Evolutionary conservation across 2,797 vertebrate species (phyloP), one percentile per base, ranked within the genome.

Genomic region (Valencia hispanica): DNA sequence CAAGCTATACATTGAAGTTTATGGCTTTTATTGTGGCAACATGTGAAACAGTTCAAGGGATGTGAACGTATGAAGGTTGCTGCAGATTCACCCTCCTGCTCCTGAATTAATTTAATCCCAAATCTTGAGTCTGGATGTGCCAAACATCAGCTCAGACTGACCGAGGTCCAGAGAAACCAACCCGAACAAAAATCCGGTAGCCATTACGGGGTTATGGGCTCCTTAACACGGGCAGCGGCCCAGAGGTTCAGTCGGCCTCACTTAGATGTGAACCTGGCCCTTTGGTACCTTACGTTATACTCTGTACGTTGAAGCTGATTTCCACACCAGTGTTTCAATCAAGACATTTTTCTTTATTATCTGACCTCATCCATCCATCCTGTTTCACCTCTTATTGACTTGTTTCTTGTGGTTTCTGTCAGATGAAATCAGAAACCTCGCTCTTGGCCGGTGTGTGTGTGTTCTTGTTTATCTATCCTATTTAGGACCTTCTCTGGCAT

Each of bases 341-440:
- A 45, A 59, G 43, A 71, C 65, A 61, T 0, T 0, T 1, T 27
- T 68, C 4, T 27, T 72, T 57, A 74, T 51, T 36, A 18, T 79
- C 18, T 36, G 22, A 48, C 10, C 48, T 74, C 76, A 65, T 45
- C 27, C 73, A 70, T 47, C 45, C 59, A 34, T 14, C 3, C n/a
- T 43, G 11, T 7, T 76, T 59, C 7, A 32, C 22, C 34, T 22
- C 39, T 53, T 68, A n/a, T 30, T 74, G 20, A 20, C 65, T 68
- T 59, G 61, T 61, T 22, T 75, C 27, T 61, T n/a, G 36, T 75
- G 34, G 36, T 82, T 84, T 79, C 68, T 4, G 73, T 77, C 72
- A 30, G 72, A 75, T 48, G 57, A 32, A 68, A 74, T 65, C 20
- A 57, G 68, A 79, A 77, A 43, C 43, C 61, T 79, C 61, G 48